Evolutionary conservation across 2,797 vertebrate genomes (phyloP), one percentile per base, ranked within the genome.

Genomic region (Thaleichthys pacificus): DNA sequence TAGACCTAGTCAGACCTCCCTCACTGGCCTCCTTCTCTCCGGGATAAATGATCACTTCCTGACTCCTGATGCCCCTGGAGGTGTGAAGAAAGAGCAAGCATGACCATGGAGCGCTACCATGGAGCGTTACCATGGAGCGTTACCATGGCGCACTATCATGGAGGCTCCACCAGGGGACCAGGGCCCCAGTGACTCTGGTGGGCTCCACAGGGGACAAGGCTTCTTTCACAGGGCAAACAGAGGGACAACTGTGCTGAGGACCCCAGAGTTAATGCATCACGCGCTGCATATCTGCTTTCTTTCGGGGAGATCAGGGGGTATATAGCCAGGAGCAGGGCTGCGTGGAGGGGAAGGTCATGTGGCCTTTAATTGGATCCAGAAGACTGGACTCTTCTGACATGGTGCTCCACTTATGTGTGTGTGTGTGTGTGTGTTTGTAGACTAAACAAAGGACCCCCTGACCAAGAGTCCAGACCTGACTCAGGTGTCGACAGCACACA

Each of bases 221-320:
- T 84, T 82, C 89, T 93, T 94, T 94, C 92, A 94, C 87, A 64
- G 76, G 66, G 78, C 66, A 89, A 86, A 93, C 93, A 93, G 92
- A 91, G 85, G 83, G 86, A 88, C 88, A 82, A 86, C 85, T 94
- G 91, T 94, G 82, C 77, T 60, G 71, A 83, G 82, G 88, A 74
- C 77, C 85, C 74, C 64, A 56, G 70, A 92, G 88, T 87, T 85
- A 91, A 91, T 80, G 81, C 80, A 87, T 93, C 92, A 93, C 80
- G 87, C 72, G 83, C 88, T 83, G 77, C 78, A 77, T 90, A 90
- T 90, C 87, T 89, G 82, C 89, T 75, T 81, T 90, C 78, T 82
- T 87, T 77, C 84, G 57, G 61, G 63, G 70, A 56, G 75, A 72
- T 71, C 49, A 58, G 79, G 35, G 66, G 79, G 77, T 54, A 74